Percentiles rank a stretch among this genome's conserved stretches.
Conservation (phyloP, 1,140 invertebrate genomes). For the Nylanderia fulva region DNA sequence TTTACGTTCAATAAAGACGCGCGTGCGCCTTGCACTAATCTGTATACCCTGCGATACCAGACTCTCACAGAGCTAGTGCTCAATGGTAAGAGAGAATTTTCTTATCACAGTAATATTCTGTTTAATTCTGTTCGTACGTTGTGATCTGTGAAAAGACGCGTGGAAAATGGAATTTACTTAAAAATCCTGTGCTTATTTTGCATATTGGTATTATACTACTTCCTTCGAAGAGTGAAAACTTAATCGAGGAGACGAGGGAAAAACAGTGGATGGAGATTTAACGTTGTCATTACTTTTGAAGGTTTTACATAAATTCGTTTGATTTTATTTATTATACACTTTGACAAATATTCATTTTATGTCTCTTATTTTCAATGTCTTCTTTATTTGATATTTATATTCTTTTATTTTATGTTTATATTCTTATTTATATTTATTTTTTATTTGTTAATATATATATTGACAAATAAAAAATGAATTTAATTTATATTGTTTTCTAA, state of each 20-base stretch:
- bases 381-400: background rate
- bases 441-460: background rate
- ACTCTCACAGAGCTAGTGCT: conserved; percentile 34
- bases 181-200: background rate
- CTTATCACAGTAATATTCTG: conserved; percentile 39
- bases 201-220: background rate
- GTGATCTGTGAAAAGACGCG: conserved; percentile 17
- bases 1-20: conserved; percentile 57
- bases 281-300: conserved; percentile 28
- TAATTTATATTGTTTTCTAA: background rate
- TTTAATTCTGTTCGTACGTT: conserved; percentile 4
- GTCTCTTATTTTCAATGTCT: background rate
- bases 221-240: background rate
- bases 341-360: background rate
- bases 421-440: background rate
- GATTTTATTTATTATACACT: conserved; percentile 9
- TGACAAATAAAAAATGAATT: no score
- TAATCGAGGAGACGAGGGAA: background rate
- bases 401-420: no score
- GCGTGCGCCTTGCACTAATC: conserved; percentile 34
- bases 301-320: conserved; percentile 28
- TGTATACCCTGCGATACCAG: conserved; percentile 24
- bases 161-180: conserved; percentile 52
- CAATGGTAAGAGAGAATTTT: conserved; percentile 50
- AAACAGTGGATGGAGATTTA: conserved; percentile 34